phyloP scores from a whole-genome alignment of 2,888 invertebrate species.

The Cantharis flavilabris region DNA sequence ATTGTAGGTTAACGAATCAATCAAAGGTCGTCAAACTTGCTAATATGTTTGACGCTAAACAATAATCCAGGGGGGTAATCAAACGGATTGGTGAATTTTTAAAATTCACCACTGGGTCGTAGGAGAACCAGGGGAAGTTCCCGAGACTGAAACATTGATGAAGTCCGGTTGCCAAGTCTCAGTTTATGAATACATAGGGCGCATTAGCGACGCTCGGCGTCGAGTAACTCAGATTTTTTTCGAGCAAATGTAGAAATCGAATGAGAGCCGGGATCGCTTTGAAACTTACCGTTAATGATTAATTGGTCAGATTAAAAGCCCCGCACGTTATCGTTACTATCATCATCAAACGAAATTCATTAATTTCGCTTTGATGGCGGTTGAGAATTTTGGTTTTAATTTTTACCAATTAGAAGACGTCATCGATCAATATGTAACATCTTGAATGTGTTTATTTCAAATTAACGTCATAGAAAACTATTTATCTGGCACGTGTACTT shows the following conservation, averaged over 20 bases:
- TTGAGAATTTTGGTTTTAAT: not conserved
- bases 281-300: not conserved
- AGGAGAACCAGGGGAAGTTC: not conserved
- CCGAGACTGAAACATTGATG: conserved; percentile 25
- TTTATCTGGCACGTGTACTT: not conserved
- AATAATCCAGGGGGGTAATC: too few relatives aligned
- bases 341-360: not conserved
- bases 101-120: not conserved
- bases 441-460: not conserved
- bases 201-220: conserved; percentile 6
- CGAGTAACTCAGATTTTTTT: conserved; percentile 17
- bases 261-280: not conserved
- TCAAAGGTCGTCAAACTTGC: not conserved
- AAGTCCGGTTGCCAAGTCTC: conserved; percentile 23
- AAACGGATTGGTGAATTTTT: not conserved
- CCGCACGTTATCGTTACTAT: not conserved
- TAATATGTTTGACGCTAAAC: not conserved
- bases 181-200: conserved; percentile 28
- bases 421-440: not conserved
- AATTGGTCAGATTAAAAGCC: not conserved
- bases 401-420: not conserved
- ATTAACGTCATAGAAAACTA: not conserved
- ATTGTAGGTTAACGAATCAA: not conserved
- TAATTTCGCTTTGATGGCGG: not conserved
- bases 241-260: not conserved